A percentile compares a stretch with the other conserved stretches of the same genome.
These are phyloP conservation scores for Clunio marinus DNA, from an alignment of 2,888 invertebrate species.

Conservation along the genomic window DNA sequence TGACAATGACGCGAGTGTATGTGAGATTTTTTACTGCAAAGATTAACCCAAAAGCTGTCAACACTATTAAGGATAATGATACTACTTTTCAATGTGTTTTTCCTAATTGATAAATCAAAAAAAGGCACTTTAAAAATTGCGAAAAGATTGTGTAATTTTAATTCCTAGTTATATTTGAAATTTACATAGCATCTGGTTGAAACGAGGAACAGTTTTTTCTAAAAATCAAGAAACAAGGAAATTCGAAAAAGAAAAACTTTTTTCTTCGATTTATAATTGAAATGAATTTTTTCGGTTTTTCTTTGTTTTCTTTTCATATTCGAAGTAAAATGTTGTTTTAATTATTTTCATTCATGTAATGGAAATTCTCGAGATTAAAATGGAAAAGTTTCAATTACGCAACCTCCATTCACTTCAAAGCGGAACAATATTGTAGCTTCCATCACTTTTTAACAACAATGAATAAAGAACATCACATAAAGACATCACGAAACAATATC, in stretches of 20 bases:
- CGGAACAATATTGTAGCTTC: background rate
- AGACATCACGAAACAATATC: slow-evolving; percentile 34
- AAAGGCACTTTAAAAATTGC: too few species aligned
- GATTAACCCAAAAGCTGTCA: too few species aligned
- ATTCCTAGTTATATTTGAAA: background rate
- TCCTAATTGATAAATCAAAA: background rate
- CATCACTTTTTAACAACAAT: background rate
- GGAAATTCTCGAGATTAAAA: background rate
- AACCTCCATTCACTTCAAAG: background rate
- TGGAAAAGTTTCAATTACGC: background rate
- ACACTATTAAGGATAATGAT: background rate
- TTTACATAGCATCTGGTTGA: slow-evolving; percentile 27
- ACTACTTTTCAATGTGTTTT: background rate
- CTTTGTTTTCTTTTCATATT: background rate
- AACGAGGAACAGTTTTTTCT: slow-evolving; percentile 28
- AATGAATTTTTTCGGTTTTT: background rate
- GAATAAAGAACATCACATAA: slow-evolving; percentile 30
- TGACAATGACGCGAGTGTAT: too few species aligned
- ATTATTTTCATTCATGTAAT: background rate
- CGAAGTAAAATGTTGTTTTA: background rate
- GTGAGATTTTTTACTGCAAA: too few species aligned
- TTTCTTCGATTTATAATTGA: background rate
- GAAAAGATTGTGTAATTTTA: background rate
- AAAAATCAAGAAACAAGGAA: background rate
- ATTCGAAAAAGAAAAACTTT: background rate